Conservation (phyloP, 2,797 vertebrate species). For the Squalus acanthias region DNA sequence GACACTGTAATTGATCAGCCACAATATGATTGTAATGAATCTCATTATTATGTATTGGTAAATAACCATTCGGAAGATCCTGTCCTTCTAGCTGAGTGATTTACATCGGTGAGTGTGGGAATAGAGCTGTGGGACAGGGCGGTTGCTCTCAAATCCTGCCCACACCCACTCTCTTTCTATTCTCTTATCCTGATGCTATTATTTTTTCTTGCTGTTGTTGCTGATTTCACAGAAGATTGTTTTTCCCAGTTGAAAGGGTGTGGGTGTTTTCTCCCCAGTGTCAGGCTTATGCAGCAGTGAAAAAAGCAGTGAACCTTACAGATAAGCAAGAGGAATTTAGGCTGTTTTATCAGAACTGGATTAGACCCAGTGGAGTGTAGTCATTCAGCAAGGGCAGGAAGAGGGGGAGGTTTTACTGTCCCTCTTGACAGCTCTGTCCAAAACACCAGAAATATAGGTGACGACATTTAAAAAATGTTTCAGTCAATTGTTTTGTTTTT, state of each 20-base stretch:
- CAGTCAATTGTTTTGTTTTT: neutral
- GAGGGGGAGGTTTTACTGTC: neutral
- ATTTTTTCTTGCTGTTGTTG: constrained; percentile 6
- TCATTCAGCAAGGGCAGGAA: neutral
- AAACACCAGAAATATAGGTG: neutral
- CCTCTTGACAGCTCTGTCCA: neutral
- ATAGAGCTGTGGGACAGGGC: constrained; percentile 19
- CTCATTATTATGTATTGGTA: constrained; percentile 25
- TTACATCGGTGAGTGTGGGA: constrained; percentile 33
- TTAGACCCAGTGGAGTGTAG: neutral
- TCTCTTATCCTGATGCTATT: constrained; percentile 30
- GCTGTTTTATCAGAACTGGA: neutral
- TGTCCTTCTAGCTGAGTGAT: neutral
- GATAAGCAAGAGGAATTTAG: constrained; percentile 2
- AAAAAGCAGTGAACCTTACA: constrained; percentile 19
- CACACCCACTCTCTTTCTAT: constrained; percentile 32
- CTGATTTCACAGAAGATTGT: constrained; percentile 33
- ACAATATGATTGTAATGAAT: constrained; percentile 30
- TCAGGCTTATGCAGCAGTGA: neutral
- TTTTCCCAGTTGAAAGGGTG: constrained; percentile 18
- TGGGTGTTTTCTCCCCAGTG: constrained; percentile 16
- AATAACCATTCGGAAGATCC: neutral
- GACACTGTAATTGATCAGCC: constrained; percentile 26
- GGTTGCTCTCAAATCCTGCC: constrained; percentile 25
- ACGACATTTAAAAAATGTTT: neutral